Evolutionary conservation across 2,888 invertebrate species (phyloP).

Genomic region (Drosophila anomalata): DNA sequence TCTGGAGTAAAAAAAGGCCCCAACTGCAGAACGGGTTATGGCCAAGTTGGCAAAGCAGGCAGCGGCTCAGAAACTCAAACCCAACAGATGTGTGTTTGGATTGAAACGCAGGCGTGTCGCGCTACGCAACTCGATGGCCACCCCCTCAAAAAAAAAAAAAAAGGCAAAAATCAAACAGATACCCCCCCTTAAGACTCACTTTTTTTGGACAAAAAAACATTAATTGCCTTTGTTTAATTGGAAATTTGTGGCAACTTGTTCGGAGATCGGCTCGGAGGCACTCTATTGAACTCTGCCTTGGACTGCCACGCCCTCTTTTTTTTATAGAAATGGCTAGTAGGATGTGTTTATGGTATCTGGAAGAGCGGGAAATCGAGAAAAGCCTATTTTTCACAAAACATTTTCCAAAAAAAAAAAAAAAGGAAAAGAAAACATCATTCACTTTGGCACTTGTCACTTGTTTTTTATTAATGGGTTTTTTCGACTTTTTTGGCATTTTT

Average conservation of each 20-base stretch:
- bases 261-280: constrained; percentile 12
- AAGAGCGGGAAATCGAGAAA: background rate
- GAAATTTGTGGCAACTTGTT: constrained; percentile 46
- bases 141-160: constrained; percentile 20
- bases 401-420: background rate
- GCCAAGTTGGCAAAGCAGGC: constrained; percentile 67
- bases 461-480: constrained; percentile 11
- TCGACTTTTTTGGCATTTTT: constrained; percentile 17
- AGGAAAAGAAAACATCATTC: constrained; percentile 4
- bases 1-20: background rate
- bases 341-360: background rate
- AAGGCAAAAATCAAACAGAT: background rate
- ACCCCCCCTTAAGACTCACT: constrained; percentile 40
- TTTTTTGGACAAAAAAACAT: constrained; percentile 8
- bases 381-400: constrained; percentile 10
- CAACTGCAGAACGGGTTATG: constrained; percentile 62
- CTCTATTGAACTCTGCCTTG: constrained; percentile 13
- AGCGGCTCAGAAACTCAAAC: constrained; percentile 17
- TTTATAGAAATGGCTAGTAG: background rate
- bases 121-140: constrained; percentile 29
- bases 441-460: background rate
- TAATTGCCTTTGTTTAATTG: constrained; percentile 61
- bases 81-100: constrained; percentile 22
- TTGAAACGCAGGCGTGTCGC: constrained; percentile 59
- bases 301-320: background rate